A percentile compares a stretch with the other conserved stretches of the same genome.
Evolutionary conservation across 2,113 vertebrate genomes (phyloP).

Genomic region (Plotosus lineatus): DNA sequence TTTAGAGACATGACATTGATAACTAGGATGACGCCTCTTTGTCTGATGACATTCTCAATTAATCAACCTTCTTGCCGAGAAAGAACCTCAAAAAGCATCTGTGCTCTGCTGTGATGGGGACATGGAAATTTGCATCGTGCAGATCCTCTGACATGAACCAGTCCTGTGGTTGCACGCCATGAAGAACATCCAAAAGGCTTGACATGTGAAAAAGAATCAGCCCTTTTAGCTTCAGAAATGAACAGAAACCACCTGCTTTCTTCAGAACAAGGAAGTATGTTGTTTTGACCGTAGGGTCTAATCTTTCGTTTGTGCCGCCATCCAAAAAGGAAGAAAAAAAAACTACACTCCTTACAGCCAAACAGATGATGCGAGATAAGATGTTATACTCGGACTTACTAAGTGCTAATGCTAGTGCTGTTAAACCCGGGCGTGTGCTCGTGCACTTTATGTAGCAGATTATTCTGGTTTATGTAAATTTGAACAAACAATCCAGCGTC

Average conservation of each 20-base stretch:
- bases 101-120: constrained; percentile 10
- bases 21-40: neutral
- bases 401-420: neutral
- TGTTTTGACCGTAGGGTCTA: neutral
- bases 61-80: neutral
- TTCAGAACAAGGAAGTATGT: neutral
- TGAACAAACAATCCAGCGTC: neutral
- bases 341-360: neutral
- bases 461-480: neutral
- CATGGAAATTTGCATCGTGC: neutral
- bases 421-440: neutral
- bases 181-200: neutral
- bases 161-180: neutral
- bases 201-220: neutral
- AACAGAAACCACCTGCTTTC: neutral
- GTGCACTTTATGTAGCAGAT: neutral
- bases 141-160: neutral
- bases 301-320: neutral
- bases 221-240: neutral
- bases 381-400: neutral
- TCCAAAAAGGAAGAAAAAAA: neutral
- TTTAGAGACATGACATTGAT: no score
- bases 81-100: constrained; percentile 15
- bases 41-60: neutral
- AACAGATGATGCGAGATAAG: neutral